These are phyloP conservation scores for Sorex maritimensis DNA, from an alignment of 2,797 vertebrate species.

Conservation along the genomic window DNA sequence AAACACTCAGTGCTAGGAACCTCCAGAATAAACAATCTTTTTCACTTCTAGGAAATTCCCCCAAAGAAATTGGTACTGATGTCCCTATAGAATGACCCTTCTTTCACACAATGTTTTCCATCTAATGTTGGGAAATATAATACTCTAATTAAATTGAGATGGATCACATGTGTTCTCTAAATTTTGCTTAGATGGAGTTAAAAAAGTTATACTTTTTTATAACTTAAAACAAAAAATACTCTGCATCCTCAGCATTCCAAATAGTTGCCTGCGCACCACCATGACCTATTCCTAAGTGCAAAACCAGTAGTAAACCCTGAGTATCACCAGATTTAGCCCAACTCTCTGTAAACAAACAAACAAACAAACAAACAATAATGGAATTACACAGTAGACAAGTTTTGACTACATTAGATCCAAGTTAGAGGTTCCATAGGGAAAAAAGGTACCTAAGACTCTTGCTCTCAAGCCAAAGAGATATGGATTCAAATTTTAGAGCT, in stretches of 20 bases:
- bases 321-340: no score
- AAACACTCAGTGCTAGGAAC: neutral
- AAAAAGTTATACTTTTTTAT: neutral
- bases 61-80: neutral
- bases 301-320: no score
- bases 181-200: neutral
- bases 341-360: no score
- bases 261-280: no score
- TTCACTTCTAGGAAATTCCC: neutral
- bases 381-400: neutral
- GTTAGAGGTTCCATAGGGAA: neutral
- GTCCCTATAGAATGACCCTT: neutral
- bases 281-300: no score
- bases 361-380: no score
- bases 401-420: neutral
- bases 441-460: neutral
- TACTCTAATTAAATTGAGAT: constrained; percentile 19
- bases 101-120: no score
- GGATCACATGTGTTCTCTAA: neutral
- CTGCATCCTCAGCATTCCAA: no score
- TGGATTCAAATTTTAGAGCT: neutral
- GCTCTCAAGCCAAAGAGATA: neutral
- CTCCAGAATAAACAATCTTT: neutral
- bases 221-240: neutral
- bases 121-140: neutral